These are phyloP conservation scores for Dorcus parallelipipedus DNA, from an alignment of 2,888 invertebrate genomes.

Conservation along the genomic window DNA sequence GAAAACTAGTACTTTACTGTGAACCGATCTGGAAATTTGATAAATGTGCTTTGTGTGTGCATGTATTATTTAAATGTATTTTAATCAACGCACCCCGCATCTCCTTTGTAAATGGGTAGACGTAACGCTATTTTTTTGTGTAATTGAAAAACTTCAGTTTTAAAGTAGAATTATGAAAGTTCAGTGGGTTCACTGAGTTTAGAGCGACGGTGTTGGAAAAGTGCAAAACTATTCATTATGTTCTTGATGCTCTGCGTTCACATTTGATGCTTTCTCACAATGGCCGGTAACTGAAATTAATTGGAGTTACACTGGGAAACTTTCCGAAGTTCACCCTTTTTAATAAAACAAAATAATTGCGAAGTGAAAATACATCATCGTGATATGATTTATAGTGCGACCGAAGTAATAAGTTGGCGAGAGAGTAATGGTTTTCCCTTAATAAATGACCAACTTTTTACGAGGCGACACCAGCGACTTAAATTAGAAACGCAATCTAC, in stretches of 20 bases:
- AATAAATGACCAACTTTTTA: constrained; percentile 25
- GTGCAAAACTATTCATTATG: neutral
- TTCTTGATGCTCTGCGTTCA: too few species aligned
- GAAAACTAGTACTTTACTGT: too few species aligned
- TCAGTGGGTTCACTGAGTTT: neutral
- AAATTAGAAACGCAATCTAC: constrained; percentile 22
- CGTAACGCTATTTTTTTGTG: too few species aligned
- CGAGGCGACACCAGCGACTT: constrained; percentile 20
- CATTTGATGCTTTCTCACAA: too few species aligned
- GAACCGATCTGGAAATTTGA: neutral
- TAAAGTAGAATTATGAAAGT: too few species aligned
- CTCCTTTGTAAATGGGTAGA: too few species aligned
- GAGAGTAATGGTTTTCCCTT: constrained; percentile 20
- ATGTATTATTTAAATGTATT: constrained; percentile 4
- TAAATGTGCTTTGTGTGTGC: constrained; percentile 5
- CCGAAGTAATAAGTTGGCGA: constrained; percentile 17
- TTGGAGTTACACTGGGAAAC: neutral
- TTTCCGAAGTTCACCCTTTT: neutral
- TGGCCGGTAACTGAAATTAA: too few species aligned
- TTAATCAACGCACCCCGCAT: neutral
- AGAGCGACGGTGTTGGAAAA: neutral
- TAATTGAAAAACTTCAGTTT: too few species aligned
- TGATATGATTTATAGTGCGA: constrained; percentile 14
- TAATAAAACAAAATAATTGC: constrained; percentile 9
- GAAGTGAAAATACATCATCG: constrained; percentile 6